phyloP scores from a whole-genome alignment of 2,797 vertebrate species.

The Tachyglossus aculeatus region DNA sequence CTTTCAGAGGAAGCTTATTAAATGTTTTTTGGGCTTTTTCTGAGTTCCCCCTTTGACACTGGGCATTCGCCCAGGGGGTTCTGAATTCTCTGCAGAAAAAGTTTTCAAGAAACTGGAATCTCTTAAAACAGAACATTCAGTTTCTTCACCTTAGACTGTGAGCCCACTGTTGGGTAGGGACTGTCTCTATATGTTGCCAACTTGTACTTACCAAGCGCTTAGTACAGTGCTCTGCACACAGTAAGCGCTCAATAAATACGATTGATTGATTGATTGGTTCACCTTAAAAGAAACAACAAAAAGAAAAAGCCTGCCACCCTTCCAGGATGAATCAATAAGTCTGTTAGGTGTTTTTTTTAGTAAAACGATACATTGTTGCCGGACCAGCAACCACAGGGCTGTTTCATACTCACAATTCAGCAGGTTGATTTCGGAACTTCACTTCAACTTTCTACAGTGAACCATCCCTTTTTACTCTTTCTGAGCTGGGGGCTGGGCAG shows the following conservation, averaged over 20 bases:
- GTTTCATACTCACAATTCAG: conserved; percentile 46
- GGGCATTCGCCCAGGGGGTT: too few relatives aligned
- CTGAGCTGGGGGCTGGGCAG: conserved; percentile 33
- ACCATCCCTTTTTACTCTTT: conserved; percentile 62
- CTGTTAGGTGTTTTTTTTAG: conserved; percentile 73
- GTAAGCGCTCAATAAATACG: too few relatives aligned
- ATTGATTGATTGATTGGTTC: too few relatives aligned
- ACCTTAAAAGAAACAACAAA: conserved; percentile 3
- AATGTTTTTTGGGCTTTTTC: too few relatives aligned
- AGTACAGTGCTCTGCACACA: too few relatives aligned
- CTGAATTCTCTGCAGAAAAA: too few relatives aligned
- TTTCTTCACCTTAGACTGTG: background rate
- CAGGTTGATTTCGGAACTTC: conserved; percentile 61
- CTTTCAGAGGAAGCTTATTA: too few relatives aligned
- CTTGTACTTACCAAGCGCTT: too few relatives aligned
- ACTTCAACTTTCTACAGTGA: conserved; percentile 72
- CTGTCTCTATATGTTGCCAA: too few relatives aligned
- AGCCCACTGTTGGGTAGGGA: background rate
- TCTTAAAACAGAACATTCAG: too few relatives aligned
- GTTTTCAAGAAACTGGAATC: too few relatives aligned
- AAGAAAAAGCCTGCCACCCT: conserved; percentile 35
- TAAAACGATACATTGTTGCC: conserved; percentile 70
- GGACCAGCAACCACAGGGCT: conserved; percentile 71
- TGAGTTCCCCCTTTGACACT: too few relatives aligned
- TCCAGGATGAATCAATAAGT: conserved; percentile 61